phyloP scores from a whole-genome alignment of 2,888 invertebrate species.

The Linnaemya vulpina region DNA sequence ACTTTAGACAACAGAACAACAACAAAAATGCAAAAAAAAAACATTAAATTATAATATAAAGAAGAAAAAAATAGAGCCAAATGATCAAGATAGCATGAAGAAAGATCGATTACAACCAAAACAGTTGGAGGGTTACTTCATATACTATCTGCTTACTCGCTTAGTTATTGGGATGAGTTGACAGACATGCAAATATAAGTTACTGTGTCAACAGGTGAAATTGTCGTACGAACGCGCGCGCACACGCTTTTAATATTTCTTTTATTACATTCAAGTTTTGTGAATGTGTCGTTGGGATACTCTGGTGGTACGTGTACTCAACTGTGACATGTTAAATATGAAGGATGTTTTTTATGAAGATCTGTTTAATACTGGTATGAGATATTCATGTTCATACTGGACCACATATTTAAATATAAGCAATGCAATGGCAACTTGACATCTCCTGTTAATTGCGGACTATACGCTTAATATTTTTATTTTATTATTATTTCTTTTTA shows the following conservation, averaged over 20 bases:
- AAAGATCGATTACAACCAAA: slow-evolving; percentile 61
- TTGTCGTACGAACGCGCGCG: slow-evolving; percentile 76
- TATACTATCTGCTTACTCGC: background rate
- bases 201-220: slow-evolving; percentile 82
- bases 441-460: slow-evolving; percentile 63
- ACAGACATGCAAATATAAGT: slow-evolving; percentile 80
- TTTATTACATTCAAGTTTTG: slow-evolving; percentile 13
- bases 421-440: slow-evolving; percentile 32
- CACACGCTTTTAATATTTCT: slow-evolving; percentile 64
- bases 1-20: slow-evolving; percentile 45
- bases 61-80: slow-evolving; percentile 36
- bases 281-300: slow-evolving; percentile 3
- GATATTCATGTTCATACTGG: slow-evolving; percentile 49
- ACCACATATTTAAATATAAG: slow-evolving; percentile 42
- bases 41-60: background rate
- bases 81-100: slow-evolving; percentile 58
- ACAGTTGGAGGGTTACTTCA: slow-evolving; percentile 59
- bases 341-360: slow-evolving; percentile 53
- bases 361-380: slow-evolving; percentile 58
- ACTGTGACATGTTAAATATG: slow-evolving; percentile 65
- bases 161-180: slow-evolving; percentile 3
- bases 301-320: slow-evolving; percentile 43
- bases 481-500: background rate
- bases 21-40: slow-evolving; percentile 4
- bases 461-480: slow-evolving; percentile 61